Evolutionary conservation across 2,113 vertebrate genomes (phyloP).

Genomic region (Polypterus senegalus): DNA sequence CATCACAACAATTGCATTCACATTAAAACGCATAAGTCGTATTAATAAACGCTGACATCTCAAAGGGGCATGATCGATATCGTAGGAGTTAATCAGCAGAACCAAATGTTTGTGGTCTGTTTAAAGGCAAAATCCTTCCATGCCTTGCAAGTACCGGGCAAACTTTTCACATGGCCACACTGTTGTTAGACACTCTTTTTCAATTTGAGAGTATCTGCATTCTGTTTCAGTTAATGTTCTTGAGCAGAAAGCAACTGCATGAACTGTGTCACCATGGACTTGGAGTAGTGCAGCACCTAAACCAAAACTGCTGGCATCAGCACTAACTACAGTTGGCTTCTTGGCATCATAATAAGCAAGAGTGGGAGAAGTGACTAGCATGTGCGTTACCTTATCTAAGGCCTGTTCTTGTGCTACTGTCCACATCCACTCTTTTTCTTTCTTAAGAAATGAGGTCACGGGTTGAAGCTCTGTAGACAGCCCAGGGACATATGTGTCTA

Average conservation of each 20-base stretch:
- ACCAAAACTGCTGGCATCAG: conserved; percentile 7
- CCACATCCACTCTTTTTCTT: background rate
- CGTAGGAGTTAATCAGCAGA: conserved; percentile 1
- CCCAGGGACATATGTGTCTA: conserved; percentile 5
- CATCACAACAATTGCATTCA: no score
- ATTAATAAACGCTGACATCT: conserved; percentile 10
- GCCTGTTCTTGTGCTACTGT: background rate
- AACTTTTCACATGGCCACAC: background rate
- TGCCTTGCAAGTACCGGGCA: background rate
- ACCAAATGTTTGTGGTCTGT: conserved; percentile 8
- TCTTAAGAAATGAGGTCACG: conserved; percentile 3
- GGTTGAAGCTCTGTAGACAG: background rate
- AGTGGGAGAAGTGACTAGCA: background rate
- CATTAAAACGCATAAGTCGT: background rate
- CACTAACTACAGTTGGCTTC: conserved; percentile 3
- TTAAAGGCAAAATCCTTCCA: background rate
- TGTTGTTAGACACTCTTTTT: conserved; percentile 3
- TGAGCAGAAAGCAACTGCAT: conserved; percentile 6
- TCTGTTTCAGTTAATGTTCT: conserved; percentile 3
- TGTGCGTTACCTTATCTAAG: background rate
- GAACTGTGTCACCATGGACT: background rate
- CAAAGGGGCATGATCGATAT: background rate
- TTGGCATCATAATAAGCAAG: conserved; percentile 2
- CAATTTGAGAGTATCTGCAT: background rate
- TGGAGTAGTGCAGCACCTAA: background rate